These are phyloP conservation scores for Scortum barcoo DNA, from an alignment of 2,113 vertebrate genomes.

Conservation along the genomic window DNA sequence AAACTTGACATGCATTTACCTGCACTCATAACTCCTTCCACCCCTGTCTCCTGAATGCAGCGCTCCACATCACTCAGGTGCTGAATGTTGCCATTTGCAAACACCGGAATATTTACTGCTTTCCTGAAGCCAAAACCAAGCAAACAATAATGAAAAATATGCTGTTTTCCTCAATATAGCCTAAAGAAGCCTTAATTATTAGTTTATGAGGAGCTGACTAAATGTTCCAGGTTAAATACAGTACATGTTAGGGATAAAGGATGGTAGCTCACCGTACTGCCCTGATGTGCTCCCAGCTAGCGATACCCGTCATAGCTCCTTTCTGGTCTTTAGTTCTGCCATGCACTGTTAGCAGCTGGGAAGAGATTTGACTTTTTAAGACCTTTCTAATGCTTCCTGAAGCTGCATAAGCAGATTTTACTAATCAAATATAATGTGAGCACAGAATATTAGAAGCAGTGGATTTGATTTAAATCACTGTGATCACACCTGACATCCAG, in stretches of 20 bases:
- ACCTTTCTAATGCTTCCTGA: neutral
- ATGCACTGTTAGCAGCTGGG: slow-evolving; percentile 93
- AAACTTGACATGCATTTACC: slow-evolving; percentile 77
- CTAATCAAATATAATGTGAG: neutral
- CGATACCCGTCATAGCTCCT: slow-evolving; percentile 90
- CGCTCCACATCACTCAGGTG: slow-evolving; percentile 92
- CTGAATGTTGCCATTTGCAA: slow-evolving; percentile 98
- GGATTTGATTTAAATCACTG: too few relatives aligned
- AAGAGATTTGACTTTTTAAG: neutral
- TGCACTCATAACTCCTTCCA: slow-evolving; percentile 97
- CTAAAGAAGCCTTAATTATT: neutral
- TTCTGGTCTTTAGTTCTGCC: slow-evolving; percentile 98
- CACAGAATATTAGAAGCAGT: too few relatives aligned
- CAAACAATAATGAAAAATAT: neutral
- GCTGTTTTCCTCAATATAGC: neutral
- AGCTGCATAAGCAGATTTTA: neutral
- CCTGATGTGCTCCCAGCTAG: slow-evolving; percentile 96
- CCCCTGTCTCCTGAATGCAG: slow-evolving; percentile 93
- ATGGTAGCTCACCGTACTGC: slow-evolving; percentile 88
- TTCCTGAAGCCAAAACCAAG: slow-evolving; percentile 80
- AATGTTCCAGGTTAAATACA: neutral
- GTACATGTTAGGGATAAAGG: neutral
- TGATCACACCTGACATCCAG: slow-evolving; percentile 93
- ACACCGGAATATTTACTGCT: slow-evolving; percentile 94
- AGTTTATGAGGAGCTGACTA: neutral